phyloP scores from a whole-genome alignment of 2,888 invertebrate species.

The Alentia gelatinosa region DNA sequence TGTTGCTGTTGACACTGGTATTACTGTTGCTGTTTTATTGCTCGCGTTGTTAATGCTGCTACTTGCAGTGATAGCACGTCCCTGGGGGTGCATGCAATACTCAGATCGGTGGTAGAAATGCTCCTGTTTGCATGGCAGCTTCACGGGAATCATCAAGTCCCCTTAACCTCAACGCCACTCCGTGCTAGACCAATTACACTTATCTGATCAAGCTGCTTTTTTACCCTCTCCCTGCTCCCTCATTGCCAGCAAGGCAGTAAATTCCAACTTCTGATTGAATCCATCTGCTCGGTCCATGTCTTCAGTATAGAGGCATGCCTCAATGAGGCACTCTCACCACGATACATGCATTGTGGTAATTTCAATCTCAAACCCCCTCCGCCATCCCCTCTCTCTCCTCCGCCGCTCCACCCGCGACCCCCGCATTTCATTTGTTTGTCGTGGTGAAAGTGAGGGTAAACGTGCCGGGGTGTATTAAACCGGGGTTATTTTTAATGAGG shows the following conservation, averaged over 20 bases:
- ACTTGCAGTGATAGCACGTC: background rate
- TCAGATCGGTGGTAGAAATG: background rate
- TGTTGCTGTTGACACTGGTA: background rate
- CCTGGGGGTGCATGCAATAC: background rate
- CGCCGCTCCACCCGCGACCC: background rate
- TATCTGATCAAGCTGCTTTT: background rate
- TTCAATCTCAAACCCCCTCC: too few relatives aligned
- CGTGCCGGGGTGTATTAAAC: background rate
- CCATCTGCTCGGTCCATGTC: background rate
- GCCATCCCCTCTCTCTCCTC: background rate
- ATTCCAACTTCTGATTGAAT: background rate
- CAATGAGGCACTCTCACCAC: too few relatives aligned
- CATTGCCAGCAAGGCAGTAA: background rate
- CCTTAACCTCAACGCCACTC: background rate
- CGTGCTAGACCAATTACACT: conserved; percentile 4
- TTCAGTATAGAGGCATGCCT: too few relatives aligned
- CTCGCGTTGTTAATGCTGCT: background rate
- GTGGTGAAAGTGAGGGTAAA: background rate
- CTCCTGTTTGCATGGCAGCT: background rate
- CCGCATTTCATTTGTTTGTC: background rate
- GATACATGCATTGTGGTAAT: too few relatives aligned
- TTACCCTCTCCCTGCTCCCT: background rate
- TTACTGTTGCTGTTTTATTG: background rate
- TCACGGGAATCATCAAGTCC: background rate
- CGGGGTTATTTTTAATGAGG: background rate